Base-by-base conservation (phyloP, 2,797 vertebrate species). In the Parambassis ranga region DNA sequence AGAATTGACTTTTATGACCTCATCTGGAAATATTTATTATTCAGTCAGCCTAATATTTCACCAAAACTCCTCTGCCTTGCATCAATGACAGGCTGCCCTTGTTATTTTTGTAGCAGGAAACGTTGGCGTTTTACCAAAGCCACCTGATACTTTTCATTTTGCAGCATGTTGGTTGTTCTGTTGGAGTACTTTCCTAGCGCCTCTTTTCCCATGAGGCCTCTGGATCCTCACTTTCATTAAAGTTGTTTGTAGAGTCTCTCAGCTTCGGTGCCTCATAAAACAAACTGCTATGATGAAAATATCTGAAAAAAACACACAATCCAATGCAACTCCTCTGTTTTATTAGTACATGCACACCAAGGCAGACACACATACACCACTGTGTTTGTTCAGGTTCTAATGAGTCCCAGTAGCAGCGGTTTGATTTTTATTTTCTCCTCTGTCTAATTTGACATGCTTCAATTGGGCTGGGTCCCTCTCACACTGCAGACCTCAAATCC, bases 231-330 rank as follows among this genome's bases (percentile, higher is more conserved):
- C 72, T 87, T 90, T 84, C 83, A 84, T 94, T 95, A 82, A 79
- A 85, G 81, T 81, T 86, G 75, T 88, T 88, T 86, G 83, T 75
- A 70, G 79, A 85, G 78, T 69, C 72, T 82, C 79, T 81, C 60
- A 13, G 79, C 76, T 81, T 76, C 44, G 49, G 66, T 79, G 79
- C 65, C 75, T 86, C 71, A 92, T 95, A 93, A 93, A 93, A 88
- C 82, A 88, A 91, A 92, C 91, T 77, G 52, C 65, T 90, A 92
- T 90, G 93, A 91, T 94, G 83, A 91, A 89, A 88, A 94, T 92
- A 92, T 92, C 89, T 90, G 69, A 87, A 88, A 90, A 63, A 85
- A 88, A 91, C 77, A 89, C 88, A 87, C 74, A 71, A 49, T 41
- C 65, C 67, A n/a, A 11, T 19, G 10, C 65, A 47, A 6, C 70